phyloP scores from a whole-genome alignment of 2,888 invertebrate species.

The Stegophylla sp. region DNA sequence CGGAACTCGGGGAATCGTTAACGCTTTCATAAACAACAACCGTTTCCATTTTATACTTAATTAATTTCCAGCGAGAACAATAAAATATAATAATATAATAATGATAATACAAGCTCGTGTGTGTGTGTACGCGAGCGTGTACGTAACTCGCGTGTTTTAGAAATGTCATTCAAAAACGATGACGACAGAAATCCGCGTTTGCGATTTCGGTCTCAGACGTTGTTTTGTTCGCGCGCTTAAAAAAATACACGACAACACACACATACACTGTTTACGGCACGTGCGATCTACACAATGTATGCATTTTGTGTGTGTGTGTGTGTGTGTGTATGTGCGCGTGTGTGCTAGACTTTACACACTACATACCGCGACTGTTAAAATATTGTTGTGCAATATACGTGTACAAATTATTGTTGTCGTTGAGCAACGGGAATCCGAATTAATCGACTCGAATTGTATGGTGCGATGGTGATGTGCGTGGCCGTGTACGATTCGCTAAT shows the following conservation, averaged over 20 bases:
- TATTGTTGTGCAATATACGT: too few relatives aligned
- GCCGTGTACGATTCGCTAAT: too few relatives aligned
- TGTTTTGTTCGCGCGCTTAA: background rate
- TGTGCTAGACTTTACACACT: too few relatives aligned
- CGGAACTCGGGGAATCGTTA: constrained; percentile 53
- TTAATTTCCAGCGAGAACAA: constrained; percentile 55
- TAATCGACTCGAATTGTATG: too few relatives aligned
- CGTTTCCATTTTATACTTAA: constrained; percentile 58
- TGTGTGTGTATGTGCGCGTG: background rate
- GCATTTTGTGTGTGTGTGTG: background rate
- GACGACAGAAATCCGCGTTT: constrained; percentile 42
- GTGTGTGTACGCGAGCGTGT: too few relatives aligned
- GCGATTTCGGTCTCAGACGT: constrained; percentile 32
- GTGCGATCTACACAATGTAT: too few relatives aligned
- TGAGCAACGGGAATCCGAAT: too few relatives aligned
- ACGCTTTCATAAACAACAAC: constrained; percentile 57
- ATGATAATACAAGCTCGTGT: constrained; percentile 20
- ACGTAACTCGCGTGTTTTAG: constrained; percentile 53
- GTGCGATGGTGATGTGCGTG: too few relatives aligned
- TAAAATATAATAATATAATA: constrained; percentile 17
- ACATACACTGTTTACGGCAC: too few relatives aligned
- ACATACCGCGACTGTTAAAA: too few relatives aligned
- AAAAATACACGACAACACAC: background rate
- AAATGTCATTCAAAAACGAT: constrained; percentile 50
- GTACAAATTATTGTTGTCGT: background rate